Evolutionary conservation across 1,140 invertebrate genomes (phyloP).

Genomic region (Batillaria attramentaria): DNA sequence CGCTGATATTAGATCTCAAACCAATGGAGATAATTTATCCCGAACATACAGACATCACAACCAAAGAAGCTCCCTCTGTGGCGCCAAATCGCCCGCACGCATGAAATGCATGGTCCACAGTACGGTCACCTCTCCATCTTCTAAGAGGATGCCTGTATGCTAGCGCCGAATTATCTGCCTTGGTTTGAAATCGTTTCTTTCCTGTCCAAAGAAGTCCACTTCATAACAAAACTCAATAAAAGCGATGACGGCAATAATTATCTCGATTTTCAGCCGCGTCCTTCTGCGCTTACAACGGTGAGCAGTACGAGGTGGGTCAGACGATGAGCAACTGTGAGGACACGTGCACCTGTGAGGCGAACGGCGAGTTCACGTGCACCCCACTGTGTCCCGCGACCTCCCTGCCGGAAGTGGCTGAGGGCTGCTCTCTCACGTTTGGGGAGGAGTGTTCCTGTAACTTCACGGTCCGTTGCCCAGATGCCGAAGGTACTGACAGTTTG

Average conservation of each 20-base stretch:
- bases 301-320: slow-evolving; percentile 30
- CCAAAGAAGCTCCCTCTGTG: too few relatives aligned
- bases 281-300: slow-evolving; percentile 35
- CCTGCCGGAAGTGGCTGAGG: slow-evolving; percentile 25
- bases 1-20: too few relatives aligned
- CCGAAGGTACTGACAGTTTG: neutral
- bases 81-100: too few relatives aligned
- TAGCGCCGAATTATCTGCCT: too few relatives aligned
- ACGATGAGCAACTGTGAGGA: slow-evolving; percentile 42
- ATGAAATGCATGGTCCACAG: neutral
- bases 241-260: neutral
- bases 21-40: too few relatives aligned
- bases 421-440: slow-evolving; percentile 1
- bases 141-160: neutral
- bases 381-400: slow-evolving; percentile 29
- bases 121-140: neutral
- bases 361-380: slow-evolving; percentile 33
- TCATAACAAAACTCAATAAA: neutral
- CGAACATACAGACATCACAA: too few relatives aligned
- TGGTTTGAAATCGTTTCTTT: too few relatives aligned
- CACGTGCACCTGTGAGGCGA: slow-evolving; percentile 36
- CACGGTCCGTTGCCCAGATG: slow-evolving; percentile 24
- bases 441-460: slow-evolving; percentile 33
- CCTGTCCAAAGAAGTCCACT: neutral
- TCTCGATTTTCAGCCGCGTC: slow-evolving; percentile 21